phyloP scores from a whole-genome alignment of 1,140 invertebrate genomes.

The Harlomillsia oculata region DNA sequence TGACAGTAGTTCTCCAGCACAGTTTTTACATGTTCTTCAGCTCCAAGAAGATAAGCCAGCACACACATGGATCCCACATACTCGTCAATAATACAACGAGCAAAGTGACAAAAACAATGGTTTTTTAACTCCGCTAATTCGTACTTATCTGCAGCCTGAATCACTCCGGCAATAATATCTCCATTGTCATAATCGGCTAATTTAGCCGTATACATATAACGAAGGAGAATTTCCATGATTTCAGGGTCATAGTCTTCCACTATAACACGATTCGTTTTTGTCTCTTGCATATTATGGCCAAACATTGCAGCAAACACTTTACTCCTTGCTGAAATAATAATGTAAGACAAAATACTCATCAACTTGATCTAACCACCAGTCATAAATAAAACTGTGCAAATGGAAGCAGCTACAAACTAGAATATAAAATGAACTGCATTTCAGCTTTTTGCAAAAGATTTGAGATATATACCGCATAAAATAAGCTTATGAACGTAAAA shows the following conservation, averaged over 20 bases:
- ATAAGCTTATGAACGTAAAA: slow-evolving; percentile 4
- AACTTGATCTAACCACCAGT: too few species aligned
- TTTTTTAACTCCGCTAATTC: slow-evolving; percentile 11
- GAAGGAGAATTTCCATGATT: background rate
- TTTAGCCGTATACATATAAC: slow-evolving; percentile 18
- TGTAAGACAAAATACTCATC: background rate
- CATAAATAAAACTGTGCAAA: too few species aligned
- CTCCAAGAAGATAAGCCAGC: slow-evolving; percentile 5
- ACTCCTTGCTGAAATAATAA: background rate
- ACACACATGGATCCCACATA: slow-evolving; percentile 6
- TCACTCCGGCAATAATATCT: slow-evolving; percentile 2
- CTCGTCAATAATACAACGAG: slow-evolving; percentile 5
- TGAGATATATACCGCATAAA: background rate
- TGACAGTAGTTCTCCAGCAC: slow-evolving; percentile 18
- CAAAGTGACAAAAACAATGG: slow-evolving; percentile 10
- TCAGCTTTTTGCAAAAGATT: too few species aligned
- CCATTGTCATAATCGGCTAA: background rate
- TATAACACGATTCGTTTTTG: background rate
- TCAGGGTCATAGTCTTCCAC: slow-evolving; percentile 8
- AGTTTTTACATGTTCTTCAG: slow-evolving; percentile 3
- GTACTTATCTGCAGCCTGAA: slow-evolving; percentile 18
- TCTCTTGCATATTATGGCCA: slow-evolving; percentile 6
- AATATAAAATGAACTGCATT: too few species aligned
- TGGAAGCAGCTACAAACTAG: too few species aligned
- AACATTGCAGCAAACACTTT: slow-evolving; percentile 19